Evolutionary conservation across 2,113 vertebrate species (phyloP).

Genomic region (Gavia stellata): DNA sequence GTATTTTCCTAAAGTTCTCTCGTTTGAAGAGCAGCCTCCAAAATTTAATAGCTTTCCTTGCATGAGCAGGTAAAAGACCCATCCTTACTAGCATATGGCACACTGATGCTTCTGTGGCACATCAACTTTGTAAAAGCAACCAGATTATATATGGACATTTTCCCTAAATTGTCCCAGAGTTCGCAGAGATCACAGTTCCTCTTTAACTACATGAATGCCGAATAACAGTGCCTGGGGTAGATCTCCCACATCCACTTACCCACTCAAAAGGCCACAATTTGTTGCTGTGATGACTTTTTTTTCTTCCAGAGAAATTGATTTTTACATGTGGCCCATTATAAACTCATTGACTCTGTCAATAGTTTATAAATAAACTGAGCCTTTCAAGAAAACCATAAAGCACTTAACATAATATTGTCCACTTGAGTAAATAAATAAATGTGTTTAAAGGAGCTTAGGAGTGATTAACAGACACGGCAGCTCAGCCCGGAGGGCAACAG

Average conservation of each 20-base stretch:
- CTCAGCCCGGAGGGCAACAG: neutral
- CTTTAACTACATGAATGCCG: neutral
- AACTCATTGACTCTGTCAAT: constrained; percentile 61
- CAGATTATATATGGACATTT: neutral
- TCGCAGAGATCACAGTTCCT: neutral
- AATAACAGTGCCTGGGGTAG: neutral
- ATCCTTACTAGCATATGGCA: neutral
- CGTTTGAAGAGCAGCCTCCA: neutral
- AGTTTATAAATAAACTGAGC: constrained; percentile 59
- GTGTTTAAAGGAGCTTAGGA: constrained; percentile 6
- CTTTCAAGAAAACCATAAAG: constrained; percentile 55
- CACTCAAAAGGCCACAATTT: neutral
- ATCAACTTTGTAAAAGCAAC: neutral
- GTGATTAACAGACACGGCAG: constrained; percentile 4
- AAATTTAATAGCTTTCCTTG: neutral
- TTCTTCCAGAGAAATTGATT: constrained; percentile 64
- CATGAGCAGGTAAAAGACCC: neutral
- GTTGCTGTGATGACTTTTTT: constrained; percentile 25
- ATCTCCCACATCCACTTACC: neutral
- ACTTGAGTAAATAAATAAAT: constrained; percentile 65
- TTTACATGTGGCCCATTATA: constrained; percentile 63
- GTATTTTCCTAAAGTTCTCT: neutral
- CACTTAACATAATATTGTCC: constrained; percentile 55
- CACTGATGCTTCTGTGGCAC: neutral
- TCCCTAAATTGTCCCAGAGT: neutral